phyloP scores from a whole-genome alignment of 2,888 invertebrate species.

The Meganola albula region DNA sequence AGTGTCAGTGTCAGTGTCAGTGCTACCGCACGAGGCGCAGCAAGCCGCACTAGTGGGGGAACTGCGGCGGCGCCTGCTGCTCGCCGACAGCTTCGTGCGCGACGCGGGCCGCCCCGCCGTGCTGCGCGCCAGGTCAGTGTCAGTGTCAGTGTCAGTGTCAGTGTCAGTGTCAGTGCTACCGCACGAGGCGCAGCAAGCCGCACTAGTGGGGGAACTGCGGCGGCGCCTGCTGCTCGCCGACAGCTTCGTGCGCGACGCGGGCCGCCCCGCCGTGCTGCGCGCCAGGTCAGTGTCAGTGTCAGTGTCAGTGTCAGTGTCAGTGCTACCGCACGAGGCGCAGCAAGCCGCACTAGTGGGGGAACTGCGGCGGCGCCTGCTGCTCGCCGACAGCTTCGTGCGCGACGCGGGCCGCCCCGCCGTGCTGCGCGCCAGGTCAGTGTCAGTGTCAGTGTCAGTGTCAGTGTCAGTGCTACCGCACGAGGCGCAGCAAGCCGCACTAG shows the following conservation, averaged over 20 bases:
- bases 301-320: too few species aligned
- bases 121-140: slow-evolving; percentile 71
- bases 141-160: too few species aligned
- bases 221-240: slow-evolving; percentile 92
- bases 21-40: slow-evolving; percentile 87
- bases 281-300: too few species aligned
- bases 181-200: slow-evolving; percentile 88
- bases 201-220: slow-evolving; percentile 92
- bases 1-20: too few species aligned
- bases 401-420: slow-evolving; percentile 57
- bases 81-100: slow-evolving; percentile 94
- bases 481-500: slow-evolving; percentile 87
- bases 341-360: slow-evolving; percentile 92
- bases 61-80: slow-evolving; percentile 90
- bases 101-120: slow-evolving; percentile 57
- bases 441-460: too few species aligned
- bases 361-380: slow-evolving; percentile 90
- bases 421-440: slow-evolving; percentile 71
- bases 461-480: too few species aligned
- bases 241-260: slow-evolving; percentile 87
- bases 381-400: slow-evolving; percentile 94
- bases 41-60: slow-evolving; percentile 92
- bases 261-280: slow-evolving; percentile 51
- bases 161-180: too few species aligned
- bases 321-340: slow-evolving; percentile 87